These are phyloP conservation scores for Heliconius eleuchia DNA, from an alignment of 1,140 invertebrate species.

Conservation along the genomic window DNA sequence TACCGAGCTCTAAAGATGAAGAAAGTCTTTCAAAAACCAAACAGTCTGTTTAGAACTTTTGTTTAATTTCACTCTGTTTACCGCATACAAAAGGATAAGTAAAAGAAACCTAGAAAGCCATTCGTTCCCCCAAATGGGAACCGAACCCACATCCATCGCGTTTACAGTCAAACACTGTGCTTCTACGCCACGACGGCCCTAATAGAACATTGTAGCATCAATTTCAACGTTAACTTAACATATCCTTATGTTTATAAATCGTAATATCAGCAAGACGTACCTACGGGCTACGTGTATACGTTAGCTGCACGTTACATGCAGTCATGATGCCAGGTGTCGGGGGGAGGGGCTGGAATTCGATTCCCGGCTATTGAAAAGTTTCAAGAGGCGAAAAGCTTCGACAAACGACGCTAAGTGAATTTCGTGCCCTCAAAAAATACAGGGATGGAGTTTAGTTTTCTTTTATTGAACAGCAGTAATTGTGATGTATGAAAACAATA, in stretches of 20 bases:
- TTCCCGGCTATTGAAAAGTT: slow-evolving; percentile 80
- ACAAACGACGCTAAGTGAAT: slow-evolving; percentile 81
- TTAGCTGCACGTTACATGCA: slow-evolving; percentile 32
- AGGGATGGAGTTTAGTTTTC: slow-evolving; percentile 47
- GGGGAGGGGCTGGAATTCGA: slow-evolving; percentile 64
- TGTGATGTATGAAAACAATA: neutral
- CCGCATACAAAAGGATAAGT: too few species aligned
- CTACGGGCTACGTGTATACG: slow-evolving; percentile 2
- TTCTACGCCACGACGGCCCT: too few species aligned
- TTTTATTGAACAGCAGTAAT: slow-evolving; percentile 1
- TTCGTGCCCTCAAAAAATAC: slow-evolving; percentile 69
- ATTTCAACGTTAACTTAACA: neutral
- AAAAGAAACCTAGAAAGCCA: too few species aligned
- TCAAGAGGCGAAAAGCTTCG: slow-evolving; percentile 80
- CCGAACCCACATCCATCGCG: too few species aligned
- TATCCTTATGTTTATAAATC: slow-evolving; percentile 9
- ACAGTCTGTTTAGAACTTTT: too few species aligned
- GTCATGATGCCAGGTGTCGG: slow-evolving; percentile 31
- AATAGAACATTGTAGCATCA: neutral
- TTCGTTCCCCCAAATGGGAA: too few species aligned
- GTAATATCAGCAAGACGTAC: slow-evolving; percentile 27
- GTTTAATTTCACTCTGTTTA: too few species aligned
- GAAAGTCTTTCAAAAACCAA: too few species aligned
- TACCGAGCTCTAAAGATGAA: too few species aligned
- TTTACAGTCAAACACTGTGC: too few species aligned